These are phyloP conservation scores for Mirounga angustirostris DNA, from an alignment of 2,113 vertebrate species.

Conservation along the genomic window DNA sequence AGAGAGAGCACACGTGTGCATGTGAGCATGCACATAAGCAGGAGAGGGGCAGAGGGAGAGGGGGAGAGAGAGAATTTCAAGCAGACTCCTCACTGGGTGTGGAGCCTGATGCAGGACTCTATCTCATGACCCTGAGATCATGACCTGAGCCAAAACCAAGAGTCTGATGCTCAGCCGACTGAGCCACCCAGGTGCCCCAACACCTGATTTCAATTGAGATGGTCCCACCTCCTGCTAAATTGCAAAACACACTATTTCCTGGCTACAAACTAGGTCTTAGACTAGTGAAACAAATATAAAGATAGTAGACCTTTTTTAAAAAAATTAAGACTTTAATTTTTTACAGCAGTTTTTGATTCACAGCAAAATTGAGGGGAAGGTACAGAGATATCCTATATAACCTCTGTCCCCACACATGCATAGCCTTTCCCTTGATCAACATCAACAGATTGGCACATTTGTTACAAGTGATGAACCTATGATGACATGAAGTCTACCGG, in stretches of 20 bases:
- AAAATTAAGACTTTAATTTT: not conserved
- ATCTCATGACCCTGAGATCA: not conserved
- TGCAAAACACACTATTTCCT: not conserved
- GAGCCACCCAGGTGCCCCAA: not conserved
- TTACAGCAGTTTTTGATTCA: not conserved
- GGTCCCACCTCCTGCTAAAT: not conserved
- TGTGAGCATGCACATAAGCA: not conserved
- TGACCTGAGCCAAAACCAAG: not conserved
- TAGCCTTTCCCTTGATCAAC: not conserved
- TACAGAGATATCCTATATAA: not conserved
- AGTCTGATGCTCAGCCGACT: not conserved
- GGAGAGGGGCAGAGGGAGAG: not conserved
- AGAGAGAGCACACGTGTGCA: too few relatives aligned
- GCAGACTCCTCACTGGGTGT: not conserved
- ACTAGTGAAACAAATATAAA: not conserved
- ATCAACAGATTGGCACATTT: not conserved
- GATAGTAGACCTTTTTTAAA: not conserved
- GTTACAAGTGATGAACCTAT: not conserved
- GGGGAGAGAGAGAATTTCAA: not conserved
- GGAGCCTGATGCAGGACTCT: not conserved
- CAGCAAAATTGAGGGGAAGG: not conserved
- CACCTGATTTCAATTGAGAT: not conserved
- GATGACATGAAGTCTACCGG: not conserved
- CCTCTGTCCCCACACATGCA: not conserved
- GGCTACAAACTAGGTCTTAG: not conserved